These are phyloP conservation scores for Macrophya alboannulata DNA, from an alignment of 2,888 invertebrate species.

Conservation along the genomic window DNA sequence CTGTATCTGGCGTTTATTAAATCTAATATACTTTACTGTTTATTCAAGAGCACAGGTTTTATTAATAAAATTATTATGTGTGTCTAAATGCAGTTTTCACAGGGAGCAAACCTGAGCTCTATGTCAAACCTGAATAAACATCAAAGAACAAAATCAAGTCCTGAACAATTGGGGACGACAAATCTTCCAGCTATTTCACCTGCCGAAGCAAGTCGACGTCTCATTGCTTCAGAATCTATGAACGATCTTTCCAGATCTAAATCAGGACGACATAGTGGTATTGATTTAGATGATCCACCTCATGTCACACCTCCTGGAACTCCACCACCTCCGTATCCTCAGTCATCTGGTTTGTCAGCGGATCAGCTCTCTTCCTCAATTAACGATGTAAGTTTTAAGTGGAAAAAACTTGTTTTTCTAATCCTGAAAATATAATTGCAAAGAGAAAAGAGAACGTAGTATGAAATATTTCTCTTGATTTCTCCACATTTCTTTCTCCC, in stretches of 20 bases:
- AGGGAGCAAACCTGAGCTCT: slow-evolving; percentile 74
- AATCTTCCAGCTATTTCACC: slow-evolving; percentile 74
- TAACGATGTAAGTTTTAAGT: slow-evolving; percentile 70
- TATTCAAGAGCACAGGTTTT: background rate
- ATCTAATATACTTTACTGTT: background rate
- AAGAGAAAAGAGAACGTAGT: background rate
- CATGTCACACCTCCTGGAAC: slow-evolving; percentile 89
- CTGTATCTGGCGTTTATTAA: no score
- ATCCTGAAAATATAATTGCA: background rate
- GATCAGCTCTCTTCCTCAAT: slow-evolving; percentile 69
- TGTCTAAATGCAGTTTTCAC: slow-evolving; percentile 70
- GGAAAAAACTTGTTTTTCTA: background rate
- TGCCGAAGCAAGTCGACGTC: slow-evolving; percentile 79
- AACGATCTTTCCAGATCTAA: slow-evolving; percentile 81
- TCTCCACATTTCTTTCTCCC: background rate
- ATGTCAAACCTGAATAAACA: slow-evolving; percentile 80
- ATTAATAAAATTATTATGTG: background rate
- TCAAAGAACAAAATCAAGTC: slow-evolving; percentile 86
- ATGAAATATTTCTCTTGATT: background rate
- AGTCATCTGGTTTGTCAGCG: slow-evolving; percentile 74
- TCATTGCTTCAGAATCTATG: slow-evolving; percentile 84
- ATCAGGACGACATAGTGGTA: slow-evolving; percentile 70
- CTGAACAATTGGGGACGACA: slow-evolving; percentile 81
- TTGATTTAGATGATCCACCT: slow-evolving; percentile 79
- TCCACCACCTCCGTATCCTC: slow-evolving; percentile 92